Percentiles rank a stretch among this genome's conserved stretches.
phyloP scores from a whole-genome alignment of 1,140 invertebrate genomes.

The Leucophenga varia region DNA sequence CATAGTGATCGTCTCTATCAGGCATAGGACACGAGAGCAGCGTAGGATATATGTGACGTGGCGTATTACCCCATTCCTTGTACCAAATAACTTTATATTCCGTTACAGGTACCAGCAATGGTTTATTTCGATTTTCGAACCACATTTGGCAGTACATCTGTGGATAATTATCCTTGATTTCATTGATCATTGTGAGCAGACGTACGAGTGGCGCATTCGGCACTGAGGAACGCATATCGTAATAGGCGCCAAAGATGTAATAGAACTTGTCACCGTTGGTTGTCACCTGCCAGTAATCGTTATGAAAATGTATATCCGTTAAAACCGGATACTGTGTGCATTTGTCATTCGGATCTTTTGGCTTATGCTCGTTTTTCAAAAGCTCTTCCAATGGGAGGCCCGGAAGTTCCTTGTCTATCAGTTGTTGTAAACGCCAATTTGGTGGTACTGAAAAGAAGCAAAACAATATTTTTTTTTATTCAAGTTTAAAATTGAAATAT shows the following conservation, averaged over 20 bases:
- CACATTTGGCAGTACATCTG: conserved; percentile 77
- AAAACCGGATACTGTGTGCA: conserved; percentile 25
- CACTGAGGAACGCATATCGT: conserved; percentile 73
- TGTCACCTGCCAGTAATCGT: conserved; percentile 72
- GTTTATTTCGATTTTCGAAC: conserved; percentile 75
- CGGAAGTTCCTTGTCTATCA: conserved; percentile 33
- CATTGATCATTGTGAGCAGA: conserved; percentile 83
- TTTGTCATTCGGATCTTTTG: background rate
- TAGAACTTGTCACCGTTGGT: conserved; percentile 76
- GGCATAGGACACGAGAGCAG: conserved; percentile 82
- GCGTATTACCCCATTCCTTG: conserved; percentile 86
- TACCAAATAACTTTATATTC: conserved; percentile 92
- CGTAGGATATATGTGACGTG: conserved; percentile 78
- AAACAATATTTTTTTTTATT: too few species aligned
- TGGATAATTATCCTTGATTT: conserved; percentile 72
- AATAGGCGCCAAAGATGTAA: conserved; percentile 84
- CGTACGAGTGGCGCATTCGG: conserved; percentile 73
- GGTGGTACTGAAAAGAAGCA: too few species aligned
- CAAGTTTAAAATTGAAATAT: too few species aligned
- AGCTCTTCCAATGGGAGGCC: conserved; percentile 34
- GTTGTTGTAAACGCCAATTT: too few species aligned
- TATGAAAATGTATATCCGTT: conserved; percentile 32
- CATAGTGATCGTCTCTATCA: conserved; percentile 64
- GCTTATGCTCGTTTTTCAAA: background rate
- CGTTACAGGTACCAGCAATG: conserved; percentile 70